Conservation (phyloP, 2,113 vertebrate genomes). For the Xenopus tropicalis region DNA sequence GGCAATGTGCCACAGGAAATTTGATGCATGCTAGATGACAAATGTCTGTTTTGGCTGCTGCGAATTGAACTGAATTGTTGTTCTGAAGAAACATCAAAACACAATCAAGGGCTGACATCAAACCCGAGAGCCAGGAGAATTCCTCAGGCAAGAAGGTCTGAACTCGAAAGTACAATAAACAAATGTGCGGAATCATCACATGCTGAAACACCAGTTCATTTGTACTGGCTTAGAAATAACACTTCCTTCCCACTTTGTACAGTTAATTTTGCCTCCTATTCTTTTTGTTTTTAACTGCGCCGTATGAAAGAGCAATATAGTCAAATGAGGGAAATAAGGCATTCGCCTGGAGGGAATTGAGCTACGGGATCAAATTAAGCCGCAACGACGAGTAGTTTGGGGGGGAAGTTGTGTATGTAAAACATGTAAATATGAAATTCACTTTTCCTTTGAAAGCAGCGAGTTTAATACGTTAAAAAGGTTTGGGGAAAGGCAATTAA, state of each 20-base stretch:
- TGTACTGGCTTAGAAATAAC: constrained; percentile 43
- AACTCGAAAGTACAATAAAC: constrained; percentile 49
- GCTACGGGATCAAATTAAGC: not conserved
- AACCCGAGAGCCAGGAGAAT: constrained; percentile 71
- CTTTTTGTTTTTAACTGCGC: constrained; percentile 13
- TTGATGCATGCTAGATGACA: constrained; percentile 76
- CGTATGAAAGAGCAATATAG: not conserved
- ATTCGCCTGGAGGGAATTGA: constrained; percentile 5
- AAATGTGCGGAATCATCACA: constrained; percentile 24
- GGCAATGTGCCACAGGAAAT: constrained; percentile 62
- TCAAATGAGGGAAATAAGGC: constrained; percentile 6
- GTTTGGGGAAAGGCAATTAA: too few species aligned
- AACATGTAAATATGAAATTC: not conserved
- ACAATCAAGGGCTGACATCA: constrained; percentile 85
- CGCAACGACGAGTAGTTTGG: not conserved
- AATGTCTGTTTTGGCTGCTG: constrained; percentile 86
- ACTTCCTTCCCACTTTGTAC: constrained; percentile 24
- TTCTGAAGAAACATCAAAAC: constrained; percentile 89
- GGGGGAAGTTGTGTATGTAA: constrained; percentile 5
- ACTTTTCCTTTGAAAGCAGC: not conserved
- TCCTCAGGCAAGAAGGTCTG: constrained; percentile 52
- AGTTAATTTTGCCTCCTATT: constrained; percentile 33
- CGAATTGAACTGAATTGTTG: constrained; percentile 79
- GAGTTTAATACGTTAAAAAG: too few species aligned
- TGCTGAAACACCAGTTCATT: constrained; percentile 41